Percentiles rank a stretch among this genome's conserved stretches.
Conservation (phyloP, 2,113 vertebrate genomes). For the Fulica atra region DNA sequence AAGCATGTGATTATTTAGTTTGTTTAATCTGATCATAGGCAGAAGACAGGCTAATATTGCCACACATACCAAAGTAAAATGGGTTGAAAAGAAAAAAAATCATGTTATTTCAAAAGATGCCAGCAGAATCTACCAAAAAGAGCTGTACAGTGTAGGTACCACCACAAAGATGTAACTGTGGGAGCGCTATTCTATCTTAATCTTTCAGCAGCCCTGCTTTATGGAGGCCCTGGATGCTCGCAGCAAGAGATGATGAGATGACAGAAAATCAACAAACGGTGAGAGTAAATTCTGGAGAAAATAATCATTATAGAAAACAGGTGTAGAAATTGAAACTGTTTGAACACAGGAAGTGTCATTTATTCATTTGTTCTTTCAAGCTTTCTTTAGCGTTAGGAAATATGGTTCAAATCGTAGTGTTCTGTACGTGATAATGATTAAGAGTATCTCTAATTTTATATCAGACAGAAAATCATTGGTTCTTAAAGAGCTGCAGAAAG, state of each 20-base stretch:
- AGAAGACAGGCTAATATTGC: background rate
- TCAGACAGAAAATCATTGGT: background rate
- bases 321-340: background rate
- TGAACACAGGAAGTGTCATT: background rate
- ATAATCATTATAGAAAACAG: background rate
- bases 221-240: slow-evolving; percentile 74
- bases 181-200: background rate
- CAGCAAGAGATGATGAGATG: background rate
- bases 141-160: background rate
- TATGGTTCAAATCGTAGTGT: background rate
- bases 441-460: background rate
- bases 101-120: background rate
- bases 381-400: background rate
- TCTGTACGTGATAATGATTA: background rate
- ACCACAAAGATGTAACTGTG: background rate
- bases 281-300: background rate
- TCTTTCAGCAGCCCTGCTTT: slow-evolving; percentile 29
- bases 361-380: background rate
- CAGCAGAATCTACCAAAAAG: background rate
- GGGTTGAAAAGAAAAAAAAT: background rate
- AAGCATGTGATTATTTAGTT: background rate
- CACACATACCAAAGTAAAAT: background rate
- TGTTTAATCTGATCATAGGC: background rate
- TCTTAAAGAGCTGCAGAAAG: background rate
- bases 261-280: slow-evolving; percentile 22